phyloP scores from a whole-genome alignment of 2,888 invertebrate species.

The Cerceris rybyensis region DNA sequence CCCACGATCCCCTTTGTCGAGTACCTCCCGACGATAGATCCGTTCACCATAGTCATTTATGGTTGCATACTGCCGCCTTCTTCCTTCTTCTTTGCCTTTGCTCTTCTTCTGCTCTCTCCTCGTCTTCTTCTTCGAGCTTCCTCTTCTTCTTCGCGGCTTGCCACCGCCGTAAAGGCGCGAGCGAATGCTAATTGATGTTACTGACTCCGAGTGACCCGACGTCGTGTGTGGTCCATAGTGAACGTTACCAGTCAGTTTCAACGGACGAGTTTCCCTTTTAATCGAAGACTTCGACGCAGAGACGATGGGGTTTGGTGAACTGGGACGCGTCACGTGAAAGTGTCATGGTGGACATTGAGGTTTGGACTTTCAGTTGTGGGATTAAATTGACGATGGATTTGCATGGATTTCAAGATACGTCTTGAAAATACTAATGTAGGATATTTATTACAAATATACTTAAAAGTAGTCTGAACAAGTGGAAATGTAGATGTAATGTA shows the following conservation, averaged over 20 bases:
- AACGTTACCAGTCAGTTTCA: neutral
- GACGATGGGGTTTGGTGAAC: no score
- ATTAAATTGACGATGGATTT: no score
- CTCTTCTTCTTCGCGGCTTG: constrained; percentile 21
- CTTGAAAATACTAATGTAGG: no score
- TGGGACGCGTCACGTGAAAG: no score
- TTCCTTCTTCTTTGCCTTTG: neutral
- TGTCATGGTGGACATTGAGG: no score
- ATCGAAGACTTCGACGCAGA: neutral
- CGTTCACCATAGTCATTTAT: constrained; percentile 49
- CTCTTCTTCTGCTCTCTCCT: no score
- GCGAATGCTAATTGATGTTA: constrained; percentile 68
- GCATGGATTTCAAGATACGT: no score
- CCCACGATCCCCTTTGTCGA: constrained; percentile 50
- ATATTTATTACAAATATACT: no score
- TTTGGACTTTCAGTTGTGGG: no score
- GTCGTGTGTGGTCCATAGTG: constrained; percentile 62
- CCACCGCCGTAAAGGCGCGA: constrained; percentile 43
- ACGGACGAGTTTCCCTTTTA: neutral
- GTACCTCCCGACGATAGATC: constrained; percentile 52
- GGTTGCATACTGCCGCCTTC: constrained; percentile 31
- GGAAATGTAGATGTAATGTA: no score
- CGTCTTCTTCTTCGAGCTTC: constrained; percentile 11
- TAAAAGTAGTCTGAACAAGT: no score
- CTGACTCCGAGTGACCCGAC: constrained; percentile 55